phyloP scores from a whole-genome alignment of 2,797 vertebrate species.

The Loriculus beryllinus region DNA sequence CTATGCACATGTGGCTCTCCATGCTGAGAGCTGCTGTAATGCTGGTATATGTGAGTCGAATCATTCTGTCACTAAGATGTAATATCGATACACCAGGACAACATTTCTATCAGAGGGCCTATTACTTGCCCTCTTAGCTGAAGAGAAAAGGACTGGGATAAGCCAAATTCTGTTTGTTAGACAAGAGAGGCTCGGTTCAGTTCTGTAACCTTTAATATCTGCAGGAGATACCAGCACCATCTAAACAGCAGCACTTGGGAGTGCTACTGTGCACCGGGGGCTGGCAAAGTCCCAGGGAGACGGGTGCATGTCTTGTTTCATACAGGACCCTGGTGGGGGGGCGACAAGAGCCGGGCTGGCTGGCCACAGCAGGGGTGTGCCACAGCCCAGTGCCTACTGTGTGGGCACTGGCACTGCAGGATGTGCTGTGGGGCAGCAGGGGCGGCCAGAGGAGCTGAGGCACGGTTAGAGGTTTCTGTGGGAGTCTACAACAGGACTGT shows the following conservation, averaged over 20 bases:
- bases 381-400: no score
- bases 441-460: neutral
- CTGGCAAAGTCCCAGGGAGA: rapidly evolving
- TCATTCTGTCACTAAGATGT: neutral
- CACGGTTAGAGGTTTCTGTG: neutral
- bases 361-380: neutral
- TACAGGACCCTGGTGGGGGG: neutral
- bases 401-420: rapidly evolving
- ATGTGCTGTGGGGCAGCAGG: rapidly evolving
- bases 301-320: rapidly evolving
- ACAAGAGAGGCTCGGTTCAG: neutral
- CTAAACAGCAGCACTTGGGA: rapidly evolving
- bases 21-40: neutral
- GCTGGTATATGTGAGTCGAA: neutral
- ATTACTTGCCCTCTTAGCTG: neutral
- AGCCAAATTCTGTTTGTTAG: neutral
- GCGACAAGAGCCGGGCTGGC: neutral
- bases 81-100: neutral
- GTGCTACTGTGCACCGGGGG: rapidly evolving
- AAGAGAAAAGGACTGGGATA: neutral
- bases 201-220: neutral
- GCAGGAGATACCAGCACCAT: rapidly evolving
- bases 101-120: neutral
- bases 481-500: neutral
- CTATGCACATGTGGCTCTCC: neutral